These are phyloP conservation scores for Brachionus asplanchnoidis DNA, from an alignment of 1,140 invertebrate genomes.

Conservation along the genomic window DNA sequence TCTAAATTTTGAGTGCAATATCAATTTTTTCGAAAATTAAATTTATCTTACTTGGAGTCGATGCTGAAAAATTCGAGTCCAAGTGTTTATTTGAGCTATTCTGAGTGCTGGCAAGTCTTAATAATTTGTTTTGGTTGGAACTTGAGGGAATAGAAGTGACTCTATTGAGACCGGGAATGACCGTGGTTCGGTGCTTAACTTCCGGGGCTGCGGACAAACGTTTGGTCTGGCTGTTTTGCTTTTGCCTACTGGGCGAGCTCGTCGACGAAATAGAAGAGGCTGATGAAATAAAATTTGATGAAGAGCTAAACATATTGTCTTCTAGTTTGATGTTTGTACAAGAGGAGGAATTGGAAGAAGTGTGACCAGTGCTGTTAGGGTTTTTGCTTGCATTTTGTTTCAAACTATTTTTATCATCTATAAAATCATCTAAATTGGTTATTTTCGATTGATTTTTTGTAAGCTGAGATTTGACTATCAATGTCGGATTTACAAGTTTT, in stretches of 20 bases:
- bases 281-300: slow-evolving; percentile 15
- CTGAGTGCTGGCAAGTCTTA: not conserved
- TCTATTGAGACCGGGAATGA: not conserved
- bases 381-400: slow-evolving; percentile 7
- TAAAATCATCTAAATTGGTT: not conserved
- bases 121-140: not conserved
- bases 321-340: not conserved
- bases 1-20: not conserved
- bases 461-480: slow-evolving; percentile 5
- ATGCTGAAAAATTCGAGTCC: not conserved
- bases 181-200: not conserved
- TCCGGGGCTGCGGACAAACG: not conserved
- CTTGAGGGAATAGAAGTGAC: not conserved
- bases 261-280: slow-evolving; percentile 9
- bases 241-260: not conserved
- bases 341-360: not conserved
- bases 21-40: not conserved
- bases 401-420: not conserved
- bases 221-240: not conserved
- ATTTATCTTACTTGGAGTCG: not conserved
- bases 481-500: not conserved
- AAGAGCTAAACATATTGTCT: not conserved
- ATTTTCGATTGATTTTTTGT: slow-evolving; percentile 13
- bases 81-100: not conserved
- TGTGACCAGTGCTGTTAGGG: not conserved